Evolutionary conservation across 1,140 invertebrate genomes (phyloP), one percentile per base, ranked within the genome.

Genomic region (Halyomorpha halys): DNA sequence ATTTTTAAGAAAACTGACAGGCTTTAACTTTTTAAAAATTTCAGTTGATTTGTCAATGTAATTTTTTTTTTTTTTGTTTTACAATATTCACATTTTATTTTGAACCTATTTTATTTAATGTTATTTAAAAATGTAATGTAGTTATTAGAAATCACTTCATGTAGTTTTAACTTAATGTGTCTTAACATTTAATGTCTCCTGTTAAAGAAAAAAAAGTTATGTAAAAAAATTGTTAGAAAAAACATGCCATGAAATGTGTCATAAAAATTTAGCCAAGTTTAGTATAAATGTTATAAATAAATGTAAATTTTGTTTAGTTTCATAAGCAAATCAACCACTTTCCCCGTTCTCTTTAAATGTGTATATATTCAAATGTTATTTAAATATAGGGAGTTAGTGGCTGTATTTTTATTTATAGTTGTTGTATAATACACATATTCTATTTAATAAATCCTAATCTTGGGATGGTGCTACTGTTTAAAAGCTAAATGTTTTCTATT

Each of bases 341-440:
- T 27, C n/a, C 18, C 18, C 27, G 44, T 19, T 9, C n/a, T 19
- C 47, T 49, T 49, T 49, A 19, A 49, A 49, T 49, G 21, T 49
- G 47, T 49, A 49, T 11, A 49, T 49, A 49, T 18, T 49, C 47
- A 49, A 6, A 49, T 49, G 21, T 49, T 49, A 19, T 49, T 21
- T 49, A 49, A n/a, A 49, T 19, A 6, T 49, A 19, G 47, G 19
- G n/a, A 18, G 19, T 61, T 21, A 21, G 15, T 61, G 16, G n/a
- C 61, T 25, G 19, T 34, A 23, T 21, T 47, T 45, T 15, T 51
- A 53, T 18, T 47, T 47, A 39, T 39, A 39, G 34, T 34, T 63
- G 61, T 63, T 63, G 61, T 63, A 63, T 51, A 63, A 63, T 63
- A 49, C 61, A 63, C 44, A 63, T 63, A 45, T 63, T 49, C 45